A percentile compares a stretch with the other conserved stretches of the same genome.
Conservation (phyloP, 1,140 invertebrate genomes). For the Drosophila nigromelanica region DNA sequence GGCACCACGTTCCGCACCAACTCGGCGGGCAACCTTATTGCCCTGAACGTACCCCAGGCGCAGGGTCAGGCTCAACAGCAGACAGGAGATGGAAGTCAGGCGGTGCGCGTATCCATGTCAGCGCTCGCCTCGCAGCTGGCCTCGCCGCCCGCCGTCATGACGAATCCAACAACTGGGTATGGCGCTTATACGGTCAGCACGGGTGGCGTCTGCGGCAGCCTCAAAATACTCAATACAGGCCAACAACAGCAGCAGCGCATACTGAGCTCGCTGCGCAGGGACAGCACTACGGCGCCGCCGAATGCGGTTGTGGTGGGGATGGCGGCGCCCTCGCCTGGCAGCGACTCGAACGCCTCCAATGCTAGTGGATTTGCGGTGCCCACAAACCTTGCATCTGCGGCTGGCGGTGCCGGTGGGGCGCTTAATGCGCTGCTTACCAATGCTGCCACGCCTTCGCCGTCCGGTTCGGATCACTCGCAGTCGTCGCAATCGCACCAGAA, state of each 20-base stretch:
- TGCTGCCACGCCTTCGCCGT: conserved; percentile 74
- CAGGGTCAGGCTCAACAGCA: conserved; percentile 51
- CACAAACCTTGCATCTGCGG: conserved; percentile 58
- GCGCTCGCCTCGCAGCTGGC: conserved; percentile 82
- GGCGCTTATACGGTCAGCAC: conserved; percentile 69
- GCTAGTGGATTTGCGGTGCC: conserved; percentile 81
- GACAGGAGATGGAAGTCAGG: conserved; percentile 51
- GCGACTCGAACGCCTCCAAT: conserved; percentile 83
- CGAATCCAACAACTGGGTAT: conserved; percentile 75
- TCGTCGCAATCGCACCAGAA: conserved; percentile 78
- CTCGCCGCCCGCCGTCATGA: conserved; percentile 83
- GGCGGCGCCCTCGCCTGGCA: conserved; percentile 81
- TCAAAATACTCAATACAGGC: conserved; percentile 77
- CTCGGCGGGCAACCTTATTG: conserved; percentile 84
- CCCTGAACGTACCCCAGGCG: conserved; percentile 82
- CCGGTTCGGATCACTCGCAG: conserved; percentile 78
- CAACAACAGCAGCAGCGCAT: conserved; percentile 70
- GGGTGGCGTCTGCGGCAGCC: conserved; percentile 53
- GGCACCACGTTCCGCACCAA: conserved; percentile 76
- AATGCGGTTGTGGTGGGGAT: conserved; percentile 79
- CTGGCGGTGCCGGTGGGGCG: conserved; percentile 38
- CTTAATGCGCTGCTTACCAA: conserved; percentile 67
- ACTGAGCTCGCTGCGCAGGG: conserved; percentile 69
- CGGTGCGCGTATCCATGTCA: conserved; percentile 82
- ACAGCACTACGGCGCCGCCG: conserved; percentile 71